These are phyloP conservation scores for Endomychus coccineus DNA, from an alignment of 2,888 invertebrate species.

Conservation along the genomic window DNA sequence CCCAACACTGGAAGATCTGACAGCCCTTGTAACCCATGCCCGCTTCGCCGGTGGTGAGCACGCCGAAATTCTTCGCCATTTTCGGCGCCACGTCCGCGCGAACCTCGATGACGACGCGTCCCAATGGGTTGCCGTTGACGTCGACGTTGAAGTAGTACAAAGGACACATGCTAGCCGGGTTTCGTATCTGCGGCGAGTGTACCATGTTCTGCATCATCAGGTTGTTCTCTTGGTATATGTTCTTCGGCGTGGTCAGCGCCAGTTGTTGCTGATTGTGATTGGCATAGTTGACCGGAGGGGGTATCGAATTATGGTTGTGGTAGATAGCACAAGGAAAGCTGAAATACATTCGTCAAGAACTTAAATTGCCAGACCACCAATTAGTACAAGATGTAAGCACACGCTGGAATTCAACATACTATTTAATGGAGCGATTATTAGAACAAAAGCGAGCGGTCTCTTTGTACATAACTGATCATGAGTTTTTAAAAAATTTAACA, in stretches of 20 bases:
- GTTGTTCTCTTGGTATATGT: conserved; percentile 40
- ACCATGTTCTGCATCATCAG: conserved; percentile 41
- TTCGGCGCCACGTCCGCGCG: conserved; percentile 71
- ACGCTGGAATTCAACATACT: too few species aligned
- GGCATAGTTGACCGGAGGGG: too few species aligned
- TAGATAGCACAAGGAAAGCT: too few species aligned
- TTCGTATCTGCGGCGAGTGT: conserved; percentile 50
- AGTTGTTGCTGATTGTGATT: too few species aligned
- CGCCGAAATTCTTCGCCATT: conserved; percentile 73
- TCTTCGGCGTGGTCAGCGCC: conserved; percentile 38
- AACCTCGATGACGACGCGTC: conserved; percentile 70
- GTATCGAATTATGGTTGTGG: conserved; percentile 41
- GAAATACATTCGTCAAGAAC: too few species aligned
- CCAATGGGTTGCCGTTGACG: conserved; percentile 61
- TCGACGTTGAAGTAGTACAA: conserved; percentile 72
- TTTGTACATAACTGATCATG: too few species aligned
- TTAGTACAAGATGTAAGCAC: too few species aligned
- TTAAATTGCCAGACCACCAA: too few species aligned
- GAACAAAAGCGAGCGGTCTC: too few species aligned
- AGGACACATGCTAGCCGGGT: conserved; percentile 55
- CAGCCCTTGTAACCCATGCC: conserved; percentile 75
- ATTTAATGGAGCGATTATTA: too few species aligned
- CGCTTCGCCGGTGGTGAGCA: conserved; percentile 62
- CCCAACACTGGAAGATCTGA: conserved; percentile 76
- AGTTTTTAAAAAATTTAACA: too few species aligned